These are phyloP conservation scores for Ailurus styani DNA, from an alignment of 2,113 vertebrate genomes.

Conservation along the genomic window DNA sequence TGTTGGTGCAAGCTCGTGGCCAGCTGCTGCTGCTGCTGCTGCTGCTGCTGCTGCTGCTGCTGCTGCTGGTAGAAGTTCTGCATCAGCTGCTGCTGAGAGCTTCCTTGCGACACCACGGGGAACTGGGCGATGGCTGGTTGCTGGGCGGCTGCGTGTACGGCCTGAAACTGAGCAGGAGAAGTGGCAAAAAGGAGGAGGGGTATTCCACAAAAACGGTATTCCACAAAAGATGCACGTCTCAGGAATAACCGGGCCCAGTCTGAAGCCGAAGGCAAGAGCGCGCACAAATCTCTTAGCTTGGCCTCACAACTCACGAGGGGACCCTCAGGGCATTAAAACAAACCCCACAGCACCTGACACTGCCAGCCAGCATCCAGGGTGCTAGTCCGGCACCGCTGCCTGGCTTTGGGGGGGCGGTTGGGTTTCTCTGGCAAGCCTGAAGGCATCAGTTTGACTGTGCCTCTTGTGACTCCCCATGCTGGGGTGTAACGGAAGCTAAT, in stretches of 20 bases:
- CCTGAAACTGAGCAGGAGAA: slow-evolving; percentile 59
- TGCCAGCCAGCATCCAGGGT: background rate
- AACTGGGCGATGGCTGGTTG: slow-evolving; percentile 76
- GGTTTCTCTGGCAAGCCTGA: background rate
- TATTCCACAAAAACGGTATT: background rate
- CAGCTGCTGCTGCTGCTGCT: slow-evolving; percentile 82
- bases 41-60: slow-evolving; percentile 76
- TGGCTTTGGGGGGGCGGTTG: background rate
- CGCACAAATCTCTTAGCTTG: background rate
- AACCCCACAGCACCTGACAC: background rate
- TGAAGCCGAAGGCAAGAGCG: background rate
- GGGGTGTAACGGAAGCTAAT: background rate
- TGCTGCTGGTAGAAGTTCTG: slow-evolving; percentile 86
- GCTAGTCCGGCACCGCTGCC: background rate
- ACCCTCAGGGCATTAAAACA: background rate
- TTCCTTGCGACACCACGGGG: slow-evolving; percentile 80
- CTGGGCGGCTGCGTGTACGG: slow-evolving; percentile 24
- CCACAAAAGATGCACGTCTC: background rate
- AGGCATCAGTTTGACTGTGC: background rate
- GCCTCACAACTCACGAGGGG: background rate
- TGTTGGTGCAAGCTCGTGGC: slow-evolving; percentile 77
- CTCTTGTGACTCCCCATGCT: background rate
- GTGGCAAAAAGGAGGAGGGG: background rate
- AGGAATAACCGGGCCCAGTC: background rate
- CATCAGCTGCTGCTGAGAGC: slow-evolving; percentile 80